Base-by-base conservation (phyloP, 2,113 vertebrate species). In the Gnathonemus longibarbis region DNA sequence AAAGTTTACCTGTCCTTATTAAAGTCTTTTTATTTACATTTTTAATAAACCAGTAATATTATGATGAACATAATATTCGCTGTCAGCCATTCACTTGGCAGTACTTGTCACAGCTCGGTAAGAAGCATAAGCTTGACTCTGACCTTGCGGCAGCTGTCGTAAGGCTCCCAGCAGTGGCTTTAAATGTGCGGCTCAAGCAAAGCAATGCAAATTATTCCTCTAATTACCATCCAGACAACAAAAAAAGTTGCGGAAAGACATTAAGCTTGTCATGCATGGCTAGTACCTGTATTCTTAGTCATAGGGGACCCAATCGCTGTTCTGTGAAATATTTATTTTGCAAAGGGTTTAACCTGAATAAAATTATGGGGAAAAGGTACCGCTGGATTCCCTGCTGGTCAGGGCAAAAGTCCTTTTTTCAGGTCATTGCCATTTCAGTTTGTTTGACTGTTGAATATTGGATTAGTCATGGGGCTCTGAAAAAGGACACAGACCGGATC, bases 291-390 rank as follows among this genome's bases (percentile, higher is more conserved):
- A 80, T 80, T 80, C 13, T 35, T 80, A 80, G 35, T 80, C 74
- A 42, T 5, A 2, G 35, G 74, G 35, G 74, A 42, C 74, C 17
- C 7, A 80, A 3, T 80, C 17, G 13, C 5, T 80, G 35, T 80
- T 80, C 31, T 80, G 74, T 80, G 74, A 80, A 80, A 80, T 80
- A 80, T 80, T 80, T 80, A 17, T 80, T 80, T 80, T 42, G 74
- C 74, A 39, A 80, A 80, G 17, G 5, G 35, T 42, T 80, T 80
- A 49, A 48, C 45, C 24, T 27, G 46, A 50, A 24, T 24, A 27
- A 46, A 86, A 13, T 50, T 15, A 50, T 27, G 24, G 84, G 48
- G n/a, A 86, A 15, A 49, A 21, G 19, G 24, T 86, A 9, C 45
- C 0, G 9, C 83, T n/a, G 83, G 42, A 11, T 84, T 45, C 62